Evolutionary conservation across 2,113 vertebrate genomes (phyloP).

Genomic region (Helogale parvula): DNA sequence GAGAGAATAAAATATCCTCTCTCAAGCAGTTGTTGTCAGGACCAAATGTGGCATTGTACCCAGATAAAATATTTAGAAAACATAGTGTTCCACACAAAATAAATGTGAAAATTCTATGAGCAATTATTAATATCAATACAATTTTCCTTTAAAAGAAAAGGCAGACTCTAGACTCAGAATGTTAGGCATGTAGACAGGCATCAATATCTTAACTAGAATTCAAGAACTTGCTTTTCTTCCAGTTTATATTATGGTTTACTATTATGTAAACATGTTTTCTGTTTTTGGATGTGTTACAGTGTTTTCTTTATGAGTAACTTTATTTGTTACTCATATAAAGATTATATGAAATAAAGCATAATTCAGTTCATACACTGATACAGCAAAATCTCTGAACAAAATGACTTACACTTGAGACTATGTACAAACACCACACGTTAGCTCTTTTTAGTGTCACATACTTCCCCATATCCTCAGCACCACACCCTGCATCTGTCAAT

Average conservation of each 20-base stretch:
- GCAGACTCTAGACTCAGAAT: rapidly evolving
- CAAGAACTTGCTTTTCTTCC: background rate
- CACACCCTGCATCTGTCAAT: background rate
- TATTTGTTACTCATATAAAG: no score
- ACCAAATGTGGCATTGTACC: background rate
- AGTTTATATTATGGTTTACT: background rate
- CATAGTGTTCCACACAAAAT: background rate
- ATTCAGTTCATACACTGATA: background rate
- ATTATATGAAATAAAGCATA: background rate
- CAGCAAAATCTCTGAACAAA: background rate
- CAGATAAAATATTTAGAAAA: background rate
- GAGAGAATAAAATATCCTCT: background rate
- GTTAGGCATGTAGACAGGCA: background rate
- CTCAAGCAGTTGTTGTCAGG: background rate
- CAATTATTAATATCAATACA: background rate
- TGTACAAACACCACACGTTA: rapidly evolving
- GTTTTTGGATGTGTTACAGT: background rate
- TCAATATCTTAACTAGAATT: background rate
- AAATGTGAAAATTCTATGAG: background rate
- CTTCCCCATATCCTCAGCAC: rapidly evolving
- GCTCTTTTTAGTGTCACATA: rapidly evolving
- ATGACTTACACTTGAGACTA: background rate
- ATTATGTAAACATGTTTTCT: background rate
- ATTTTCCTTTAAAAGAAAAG: background rate
- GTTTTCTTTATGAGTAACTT: background rate